phyloP scores from a whole-genome alignment of 30 jellyfish, hydroid and myxozoan species.

The Aurelia sp. region DNA sequence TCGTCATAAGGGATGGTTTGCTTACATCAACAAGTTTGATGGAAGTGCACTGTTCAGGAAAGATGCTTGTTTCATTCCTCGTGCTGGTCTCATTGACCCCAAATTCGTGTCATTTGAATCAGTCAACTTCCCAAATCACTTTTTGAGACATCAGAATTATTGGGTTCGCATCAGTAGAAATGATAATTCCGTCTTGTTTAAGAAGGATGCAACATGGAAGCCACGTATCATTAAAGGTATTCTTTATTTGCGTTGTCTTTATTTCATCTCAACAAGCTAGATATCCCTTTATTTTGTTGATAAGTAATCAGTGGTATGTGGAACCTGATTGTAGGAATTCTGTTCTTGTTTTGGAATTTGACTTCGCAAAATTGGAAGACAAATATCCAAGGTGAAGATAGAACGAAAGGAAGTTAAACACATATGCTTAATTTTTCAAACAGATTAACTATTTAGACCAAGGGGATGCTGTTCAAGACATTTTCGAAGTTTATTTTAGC shows the following conservation, averaged over 20 bases:
- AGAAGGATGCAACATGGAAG: constrained; percentile 7
- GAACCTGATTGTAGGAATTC: too few relatives aligned
- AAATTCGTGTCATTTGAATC: constrained; percentile 33
- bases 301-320: too few relatives aligned
- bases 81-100: constrained; percentile 19
- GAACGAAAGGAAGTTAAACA: too few relatives aligned
- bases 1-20: not conserved
- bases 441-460: not conserved
- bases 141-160: constrained; percentile 14
- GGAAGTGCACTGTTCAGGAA: constrained; percentile 4
- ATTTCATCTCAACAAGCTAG: too few relatives aligned
- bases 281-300: too few relatives aligned
- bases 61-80: constrained; percentile 7
- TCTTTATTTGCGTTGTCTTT: not conserved
- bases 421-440: not conserved
- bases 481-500: not conserved
- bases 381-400: too few relatives aligned
- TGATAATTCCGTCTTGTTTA: not conserved
- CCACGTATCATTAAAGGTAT: not conserved
- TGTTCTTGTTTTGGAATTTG: too few relatives aligned
- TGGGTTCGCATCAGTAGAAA: constrained; percentile 6
- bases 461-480: not conserved
- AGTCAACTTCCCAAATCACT: constrained; percentile 15
- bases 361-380: too few relatives aligned
- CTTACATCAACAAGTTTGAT: not conserved